A percentile compares a stretch with the other conserved stretches of the same genome.
Conservation (phyloP, 37 sponge, comb jelly and placozoan species). For the Dysidea cf. avara region DNA sequence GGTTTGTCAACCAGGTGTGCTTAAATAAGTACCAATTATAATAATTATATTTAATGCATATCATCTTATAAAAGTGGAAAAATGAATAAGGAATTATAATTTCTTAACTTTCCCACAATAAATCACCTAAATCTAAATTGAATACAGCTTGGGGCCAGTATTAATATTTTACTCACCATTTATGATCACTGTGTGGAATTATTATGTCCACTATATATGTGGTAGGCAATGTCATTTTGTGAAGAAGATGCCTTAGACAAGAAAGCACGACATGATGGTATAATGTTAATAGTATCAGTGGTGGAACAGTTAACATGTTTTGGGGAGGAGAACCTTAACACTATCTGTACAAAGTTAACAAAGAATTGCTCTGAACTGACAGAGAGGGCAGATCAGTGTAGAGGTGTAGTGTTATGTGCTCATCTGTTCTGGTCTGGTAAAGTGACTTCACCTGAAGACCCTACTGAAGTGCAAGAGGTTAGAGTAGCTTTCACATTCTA, state of each 20-base stretch:
- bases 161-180: too few relatives aligned
- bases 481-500: too few relatives aligned
- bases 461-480: constrained; percentile 9
- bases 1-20: constrained; percentile 88
- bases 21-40: too few relatives aligned
- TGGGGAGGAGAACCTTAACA: constrained; percentile 99
- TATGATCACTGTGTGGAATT: not conserved
- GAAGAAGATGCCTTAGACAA: constrained; percentile 95
- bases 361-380: constrained; percentile 81
- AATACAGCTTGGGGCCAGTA: too few relatives aligned
- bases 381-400: constrained; percentile 98
- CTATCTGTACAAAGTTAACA: constrained; percentile 84
- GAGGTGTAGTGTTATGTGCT: constrained; percentile 85
- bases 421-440: constrained; percentile 96
- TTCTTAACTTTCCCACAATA: too few relatives aligned
- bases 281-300: constrained; percentile 88
- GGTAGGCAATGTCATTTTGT: constrained; percentile 87
- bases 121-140: too few relatives aligned
- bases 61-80: too few relatives aligned
- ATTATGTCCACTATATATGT: too few relatives aligned
- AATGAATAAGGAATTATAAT: too few relatives aligned
- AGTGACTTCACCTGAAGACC: constrained; percentile 24
- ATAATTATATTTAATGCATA: too few relatives aligned
- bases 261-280: constrained; percentile 80
- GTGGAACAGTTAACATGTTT: constrained; percentile 89